Base-by-base conservation (phyloP, 2,797 vertebrate species). In the Silurus lanzhouensis region DNA sequence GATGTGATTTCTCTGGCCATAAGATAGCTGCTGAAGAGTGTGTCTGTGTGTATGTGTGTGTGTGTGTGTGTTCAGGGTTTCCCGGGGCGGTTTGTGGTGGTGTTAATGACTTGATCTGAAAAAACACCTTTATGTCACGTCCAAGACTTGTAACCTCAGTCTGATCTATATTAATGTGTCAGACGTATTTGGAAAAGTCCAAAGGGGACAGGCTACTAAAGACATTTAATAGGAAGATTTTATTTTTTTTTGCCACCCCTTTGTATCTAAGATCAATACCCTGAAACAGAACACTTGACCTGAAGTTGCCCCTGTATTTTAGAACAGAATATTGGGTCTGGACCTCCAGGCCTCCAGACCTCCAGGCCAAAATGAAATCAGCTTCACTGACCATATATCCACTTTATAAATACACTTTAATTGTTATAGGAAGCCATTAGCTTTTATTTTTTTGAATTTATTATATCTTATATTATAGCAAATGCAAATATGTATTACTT, bases 1-100 rank as follows among this genome's bases (percentile, higher is more conserved):
- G 89, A 93, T 92, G 88, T 14, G 7, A 31, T 22, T 19, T 19
- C 52, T 93, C 92, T 58, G 19, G 46, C 44, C n/a, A 52, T 61
- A 27, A 38, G 63, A n/a, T 63, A 82, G 57, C 20, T n/a, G 20
- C 46, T 72, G 46, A 72, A 9, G 7, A 58, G 22, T 0, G 6
- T 14, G 20, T 14, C 9, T 55, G 71, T 31, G 27, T 27, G 64
- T 27, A 13, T 55, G 71, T 31, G 27, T 27, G 64, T 27, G 5
- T 14, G 55, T 57, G 55, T 57, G n/a, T 19, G 15, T n/a, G 19
- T 7, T 58, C 55, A 14, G 13, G 1, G 6, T 13, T 22, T n/a
- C 46, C 6, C 0, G 27, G 67, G 31, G 46, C 63, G n/a, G 22
- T n/a, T 52, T 55, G 13, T 15, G 46, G 13, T 0, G 4, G 4